Evolutionary conservation across 2,113 vertebrate species (phyloP).

Genomic region (Anthoscopus minutus): DNA sequence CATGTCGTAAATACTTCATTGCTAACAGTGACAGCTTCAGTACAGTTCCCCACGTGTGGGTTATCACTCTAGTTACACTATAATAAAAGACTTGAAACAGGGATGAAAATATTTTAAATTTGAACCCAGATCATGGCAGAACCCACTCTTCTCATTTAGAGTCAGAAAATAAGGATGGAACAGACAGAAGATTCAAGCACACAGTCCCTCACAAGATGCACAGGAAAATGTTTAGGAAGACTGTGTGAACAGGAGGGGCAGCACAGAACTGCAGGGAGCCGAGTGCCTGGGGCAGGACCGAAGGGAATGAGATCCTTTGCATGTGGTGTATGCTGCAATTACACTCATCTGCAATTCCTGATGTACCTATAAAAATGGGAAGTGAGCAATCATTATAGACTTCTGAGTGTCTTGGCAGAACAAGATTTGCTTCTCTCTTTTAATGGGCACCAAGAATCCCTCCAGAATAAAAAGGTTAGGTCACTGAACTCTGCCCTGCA

Average conservation of each 20-base stretch:
- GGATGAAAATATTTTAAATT: neutral
- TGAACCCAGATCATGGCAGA: neutral
- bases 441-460: neutral
- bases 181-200: neutral
- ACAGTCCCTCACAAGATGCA: neutral
- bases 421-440: neutral
- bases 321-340: neutral
- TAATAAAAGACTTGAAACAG: neutral
- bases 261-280: neutral
- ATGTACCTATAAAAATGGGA: neutral
- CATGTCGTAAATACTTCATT: neutral
- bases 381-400: neutral
- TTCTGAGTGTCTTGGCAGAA: neutral
- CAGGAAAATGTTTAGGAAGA: neutral
- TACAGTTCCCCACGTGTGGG: neutral
- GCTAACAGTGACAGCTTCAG: neutral
- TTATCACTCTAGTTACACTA: neutral
- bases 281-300: neutral
- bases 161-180: neutral
- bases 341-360: neutral
- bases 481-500: neutral
- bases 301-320: neutral
- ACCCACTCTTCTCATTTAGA: neutral
- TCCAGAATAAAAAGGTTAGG: neutral
- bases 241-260: neutral